These are phyloP conservation scores for Ascidia mentula DNA, from an alignment of 23 tunicate genomes.

Conservation along the genomic window DNA sequence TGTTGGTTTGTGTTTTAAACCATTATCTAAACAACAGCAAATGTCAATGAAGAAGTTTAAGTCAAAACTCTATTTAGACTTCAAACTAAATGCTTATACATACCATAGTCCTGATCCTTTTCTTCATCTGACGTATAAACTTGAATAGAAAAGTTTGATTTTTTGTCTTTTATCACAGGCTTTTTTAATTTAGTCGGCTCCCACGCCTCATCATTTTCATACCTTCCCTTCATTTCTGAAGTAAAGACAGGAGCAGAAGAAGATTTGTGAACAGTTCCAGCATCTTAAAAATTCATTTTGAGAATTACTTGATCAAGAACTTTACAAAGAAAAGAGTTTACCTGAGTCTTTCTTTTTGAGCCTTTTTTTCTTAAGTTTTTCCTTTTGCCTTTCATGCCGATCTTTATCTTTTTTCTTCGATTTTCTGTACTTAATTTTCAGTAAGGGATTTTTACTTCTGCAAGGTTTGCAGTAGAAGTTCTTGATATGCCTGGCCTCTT, in stretches of 20 bases:
- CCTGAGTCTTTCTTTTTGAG: conserved; percentile 22
- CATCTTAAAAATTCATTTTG: not conserved
- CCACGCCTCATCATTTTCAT: conserved; percentile 55
- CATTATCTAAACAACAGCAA: not conserved
- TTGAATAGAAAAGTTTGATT: not conserved
- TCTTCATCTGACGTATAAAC: conserved; percentile 24
- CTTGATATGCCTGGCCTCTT: conserved; percentile 73
- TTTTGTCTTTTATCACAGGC: not conserved
- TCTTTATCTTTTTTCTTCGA: conserved; percentile 54
- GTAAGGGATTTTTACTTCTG: conserved; percentile 62
- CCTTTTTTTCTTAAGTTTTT: conserved; percentile 26
- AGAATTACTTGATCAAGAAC: not conserved
- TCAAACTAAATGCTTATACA: not conserved
- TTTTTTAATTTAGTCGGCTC: conserved; percentile 8
- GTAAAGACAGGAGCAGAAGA: conserved; percentile 39
- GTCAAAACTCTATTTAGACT: not conserved
- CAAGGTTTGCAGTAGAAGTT: conserved; percentile 80
- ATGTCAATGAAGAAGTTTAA: too few relatives aligned
- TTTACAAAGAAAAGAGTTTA: too few relatives aligned
- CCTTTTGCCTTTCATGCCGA: conserved; percentile 15
- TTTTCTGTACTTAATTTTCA: conserved; percentile 72
- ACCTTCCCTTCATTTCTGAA: conserved; percentile 22
- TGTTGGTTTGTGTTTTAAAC: not conserved
- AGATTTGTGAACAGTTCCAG: conserved; percentile 37
- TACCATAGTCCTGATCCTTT: not conserved